A percentile compares a stretch with the other conserved stretches of the same genome.
Evolutionary conservation across 1,140 invertebrate genomes (phyloP).

Genomic region (Saccostrea echinata): DNA sequence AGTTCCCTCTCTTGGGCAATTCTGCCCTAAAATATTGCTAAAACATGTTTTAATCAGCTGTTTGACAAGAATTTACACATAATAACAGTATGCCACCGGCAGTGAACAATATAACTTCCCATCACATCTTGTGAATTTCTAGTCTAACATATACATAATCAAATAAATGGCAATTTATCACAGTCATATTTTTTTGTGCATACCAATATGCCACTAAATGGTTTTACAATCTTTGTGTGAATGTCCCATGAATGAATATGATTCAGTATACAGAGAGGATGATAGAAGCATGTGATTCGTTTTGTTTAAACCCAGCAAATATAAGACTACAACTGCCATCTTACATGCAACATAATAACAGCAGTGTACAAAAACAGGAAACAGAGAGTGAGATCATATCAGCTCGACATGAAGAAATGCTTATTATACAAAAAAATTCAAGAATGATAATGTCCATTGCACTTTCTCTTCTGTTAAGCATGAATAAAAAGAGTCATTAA

Average conservation of each 20-base stretch:
- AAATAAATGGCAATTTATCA: not conserved
- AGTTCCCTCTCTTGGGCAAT: conserved; percentile 13
- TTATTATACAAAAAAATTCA: too few species aligned
- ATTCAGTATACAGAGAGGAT: not conserved
- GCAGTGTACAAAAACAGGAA: too few species aligned
- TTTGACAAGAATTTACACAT: conserved; percentile 14
- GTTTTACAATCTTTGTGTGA: not conserved
- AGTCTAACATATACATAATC: not conserved
- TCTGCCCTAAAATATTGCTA: conserved; percentile 1
- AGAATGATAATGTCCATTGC: too few species aligned
- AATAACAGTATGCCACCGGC: not conserved
- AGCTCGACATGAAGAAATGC: too few species aligned
- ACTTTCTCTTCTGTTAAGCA: too few species aligned
- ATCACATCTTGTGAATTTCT: not conserved
- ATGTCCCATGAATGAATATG: not conserved
- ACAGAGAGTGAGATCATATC: too few species aligned
- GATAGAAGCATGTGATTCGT: not conserved
- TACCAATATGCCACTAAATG: not conserved
- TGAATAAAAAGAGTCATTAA: too few species aligned
- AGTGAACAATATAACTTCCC: not conserved
- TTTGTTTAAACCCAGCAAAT: too few species aligned
- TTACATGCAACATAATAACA: not conserved
- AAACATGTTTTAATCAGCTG: not conserved
- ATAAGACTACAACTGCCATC: not conserved
- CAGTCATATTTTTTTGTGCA: not conserved